phyloP scores from a whole-genome alignment of 2,888 invertebrate species.

The Trichopria drosophilae region DNA sequence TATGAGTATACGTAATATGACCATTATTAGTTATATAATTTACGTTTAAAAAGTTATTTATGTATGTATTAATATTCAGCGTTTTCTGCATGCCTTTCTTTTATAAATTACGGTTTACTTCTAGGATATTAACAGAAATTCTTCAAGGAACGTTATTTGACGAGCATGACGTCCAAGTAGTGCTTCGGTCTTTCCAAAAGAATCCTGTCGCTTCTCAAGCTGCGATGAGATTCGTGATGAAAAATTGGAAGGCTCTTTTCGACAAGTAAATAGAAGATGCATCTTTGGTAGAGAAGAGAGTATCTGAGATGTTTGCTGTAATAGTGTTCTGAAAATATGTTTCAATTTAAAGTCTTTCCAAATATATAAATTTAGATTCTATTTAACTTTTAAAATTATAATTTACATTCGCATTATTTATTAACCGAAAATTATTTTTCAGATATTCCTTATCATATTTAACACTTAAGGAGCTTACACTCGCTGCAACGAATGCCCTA shows the following conservation, averaged over 20 bases:
- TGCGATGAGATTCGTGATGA: conserved; percentile 45
- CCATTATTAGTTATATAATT: no score
- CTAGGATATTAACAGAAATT: conserved; percentile 48
- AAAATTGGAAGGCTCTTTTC: conserved; percentile 46
- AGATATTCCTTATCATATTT: conserved; percentile 45
- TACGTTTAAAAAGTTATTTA: no score
- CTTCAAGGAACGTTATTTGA: conserved; percentile 41
- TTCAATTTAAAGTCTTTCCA: no score
- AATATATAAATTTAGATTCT: background rate
- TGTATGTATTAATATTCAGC: no score
- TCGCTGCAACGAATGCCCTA: conserved; percentile 44
- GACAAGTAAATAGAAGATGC: conserved; percentile 39
- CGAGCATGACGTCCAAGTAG: conserved; percentile 42
- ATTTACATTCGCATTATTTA: conserved; percentile 1
- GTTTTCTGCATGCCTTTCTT: no score
- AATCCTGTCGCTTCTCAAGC: conserved; percentile 48
- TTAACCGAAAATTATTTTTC: conserved; percentile 9
- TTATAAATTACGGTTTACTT: background rate
- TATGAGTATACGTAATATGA: no score
- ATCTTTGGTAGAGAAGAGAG: no score
- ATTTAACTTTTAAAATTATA: conserved; percentile 2
- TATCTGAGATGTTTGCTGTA: no score
- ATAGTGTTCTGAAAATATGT: no score
- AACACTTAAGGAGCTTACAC: conserved; percentile 43
- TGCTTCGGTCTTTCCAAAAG: conserved; percentile 45